phyloP scores from a whole-genome alignment of 1,140 invertebrate genomes.

The Phymorhynchus buccinoides region DNA sequence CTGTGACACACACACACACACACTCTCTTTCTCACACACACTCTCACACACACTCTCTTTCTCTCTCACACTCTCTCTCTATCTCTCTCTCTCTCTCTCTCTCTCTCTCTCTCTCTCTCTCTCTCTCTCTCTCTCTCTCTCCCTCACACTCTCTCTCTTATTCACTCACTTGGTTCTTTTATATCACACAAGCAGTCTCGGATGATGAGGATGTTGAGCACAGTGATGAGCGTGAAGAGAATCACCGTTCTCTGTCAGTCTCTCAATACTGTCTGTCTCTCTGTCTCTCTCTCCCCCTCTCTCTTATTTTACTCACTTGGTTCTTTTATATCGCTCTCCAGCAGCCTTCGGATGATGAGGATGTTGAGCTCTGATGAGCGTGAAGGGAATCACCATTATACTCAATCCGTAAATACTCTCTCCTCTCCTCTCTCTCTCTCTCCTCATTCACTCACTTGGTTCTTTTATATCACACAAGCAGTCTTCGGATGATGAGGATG shows the following conservation, averaged over 20 bases:
- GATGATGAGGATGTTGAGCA: conserved; percentile 62
- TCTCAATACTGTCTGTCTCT: conserved; percentile 57
- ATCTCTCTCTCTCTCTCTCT: too few relatives aligned
- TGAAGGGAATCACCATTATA: conserved; percentile 64
- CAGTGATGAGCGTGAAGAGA: conserved; percentile 61
- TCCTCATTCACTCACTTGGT: too few relatives aligned
- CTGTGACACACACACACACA: too few relatives aligned
- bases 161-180: conserved; percentile 32
- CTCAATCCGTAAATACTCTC: conserved; percentile 58
- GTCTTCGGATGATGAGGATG: conserved; percentile 58
- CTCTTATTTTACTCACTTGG: too few relatives aligned
- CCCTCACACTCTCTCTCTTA: too few relatives aligned
- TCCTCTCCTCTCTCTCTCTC: too few relatives aligned
- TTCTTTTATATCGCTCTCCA: conserved; percentile 38
- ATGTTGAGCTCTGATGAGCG: conserved; percentile 61
- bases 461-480: conserved; percentile 41
- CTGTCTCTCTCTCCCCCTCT: too few relatives aligned
- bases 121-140: too few relatives aligned
- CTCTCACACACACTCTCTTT: too few relatives aligned
- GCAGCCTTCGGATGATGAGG: conserved; percentile 57
- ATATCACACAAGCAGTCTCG: conserved; percentile 47
- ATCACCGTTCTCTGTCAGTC: conserved; percentile 59
- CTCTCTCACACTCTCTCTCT: too few relatives aligned
- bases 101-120: too few relatives aligned
- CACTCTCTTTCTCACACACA: too few relatives aligned